Evolutionary conservation across 1,140 invertebrate species (phyloP).

Genomic region (Drosophila serrata): DNA sequence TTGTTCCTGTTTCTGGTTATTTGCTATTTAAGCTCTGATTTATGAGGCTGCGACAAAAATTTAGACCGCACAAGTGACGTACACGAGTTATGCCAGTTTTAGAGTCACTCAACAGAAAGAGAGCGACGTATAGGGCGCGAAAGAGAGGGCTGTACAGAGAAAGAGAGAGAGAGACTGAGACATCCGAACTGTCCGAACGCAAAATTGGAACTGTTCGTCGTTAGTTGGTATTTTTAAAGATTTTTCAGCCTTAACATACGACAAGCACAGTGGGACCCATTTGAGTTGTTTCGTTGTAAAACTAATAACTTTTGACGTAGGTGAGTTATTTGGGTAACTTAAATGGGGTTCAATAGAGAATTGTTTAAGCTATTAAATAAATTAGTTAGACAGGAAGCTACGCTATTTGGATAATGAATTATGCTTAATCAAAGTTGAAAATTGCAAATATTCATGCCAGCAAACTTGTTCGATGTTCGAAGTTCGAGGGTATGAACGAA

Average conservation of each 20-base stretch:
- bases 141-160: constrained; percentile 18
- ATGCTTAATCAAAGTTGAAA: background rate
- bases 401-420: background rate
- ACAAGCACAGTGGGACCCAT: background rate
- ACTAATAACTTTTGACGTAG: background rate
- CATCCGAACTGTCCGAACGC: constrained; percentile 6
- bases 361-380: background rate
- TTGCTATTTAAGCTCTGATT: constrained; percentile 72
- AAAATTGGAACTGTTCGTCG: constrained; percentile 15
- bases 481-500: background rate
- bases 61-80: constrained; percentile 56
- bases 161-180: constrained; percentile 43
- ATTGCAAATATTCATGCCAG: background rate
- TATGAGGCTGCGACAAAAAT: constrained; percentile 77
- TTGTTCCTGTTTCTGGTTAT: constrained; percentile 35
- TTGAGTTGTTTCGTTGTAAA: background rate
- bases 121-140: constrained; percentile 25
- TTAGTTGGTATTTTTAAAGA: constrained; percentile 10
- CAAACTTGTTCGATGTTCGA: constrained; percentile 10
- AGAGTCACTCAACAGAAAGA: constrained; percentile 28
- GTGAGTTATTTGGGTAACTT: background rate
- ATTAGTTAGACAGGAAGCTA: too few species aligned
- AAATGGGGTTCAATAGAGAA: background rate
- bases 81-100: constrained; percentile 36
- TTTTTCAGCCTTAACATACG: constrained; percentile 9